phyloP scores from a whole-genome alignment of 2,113 vertebrate species.

The Procavia capensis region DNA sequence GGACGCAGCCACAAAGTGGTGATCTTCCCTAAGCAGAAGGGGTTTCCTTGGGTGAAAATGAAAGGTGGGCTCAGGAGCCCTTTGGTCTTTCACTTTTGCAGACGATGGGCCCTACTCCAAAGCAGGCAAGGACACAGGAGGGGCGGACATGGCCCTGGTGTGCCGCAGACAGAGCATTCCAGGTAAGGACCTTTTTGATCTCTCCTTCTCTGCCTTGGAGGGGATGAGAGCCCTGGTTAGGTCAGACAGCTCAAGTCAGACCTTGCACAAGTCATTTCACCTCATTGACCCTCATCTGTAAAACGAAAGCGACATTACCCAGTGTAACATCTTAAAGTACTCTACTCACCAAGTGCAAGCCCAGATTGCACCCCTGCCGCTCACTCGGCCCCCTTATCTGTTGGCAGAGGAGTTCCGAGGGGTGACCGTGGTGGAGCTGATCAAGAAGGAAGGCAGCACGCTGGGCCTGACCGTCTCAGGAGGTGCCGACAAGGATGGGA shows the following conservation, averaged over 20 bases:
- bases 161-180: slow-evolving; percentile 95
- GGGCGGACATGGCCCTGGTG: slow-evolving; percentile 88
- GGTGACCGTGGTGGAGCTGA: slow-evolving; percentile 96
- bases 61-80: not conserved
- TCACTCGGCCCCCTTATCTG: not conserved
- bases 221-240: not conserved
- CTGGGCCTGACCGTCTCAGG: slow-evolving; percentile 98
- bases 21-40: not conserved
- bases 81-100: slow-evolving; percentile 82
- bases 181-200: slow-evolving; percentile 87
- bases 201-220: not conserved
- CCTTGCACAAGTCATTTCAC: not conserved
- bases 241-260: not conserved
- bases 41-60: not conserved
- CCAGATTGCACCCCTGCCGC: not conserved
- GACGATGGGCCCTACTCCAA: slow-evolving; percentile 97
- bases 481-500: slow-evolving; percentile 98
- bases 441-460: slow-evolving; percentile 97
- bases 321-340: fast-evolving
- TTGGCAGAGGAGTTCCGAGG: slow-evolving; percentile 95
- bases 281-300: not conserved
- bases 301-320: not conserved
- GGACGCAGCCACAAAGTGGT: fast-evolving
- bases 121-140: slow-evolving; percentile 91
- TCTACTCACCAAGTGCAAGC: not conserved